Percentiles rank a stretch among this genome's conserved stretches.
phyloP scores from a whole-genome alignment of 1,140 invertebrate species.

The Ceratina australensis region DNA sequence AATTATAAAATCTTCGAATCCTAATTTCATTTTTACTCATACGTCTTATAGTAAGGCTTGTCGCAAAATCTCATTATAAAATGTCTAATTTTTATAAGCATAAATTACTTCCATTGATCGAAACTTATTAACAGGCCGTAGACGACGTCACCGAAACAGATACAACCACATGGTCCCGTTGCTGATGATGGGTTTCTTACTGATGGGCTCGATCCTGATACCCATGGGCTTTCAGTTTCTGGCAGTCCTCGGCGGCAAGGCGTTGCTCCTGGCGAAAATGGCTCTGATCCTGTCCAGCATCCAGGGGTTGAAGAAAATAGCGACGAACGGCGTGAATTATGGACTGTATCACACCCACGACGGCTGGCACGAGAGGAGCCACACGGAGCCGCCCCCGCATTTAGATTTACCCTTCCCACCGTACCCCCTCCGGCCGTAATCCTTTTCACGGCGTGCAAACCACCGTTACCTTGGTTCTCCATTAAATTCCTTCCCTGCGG shows the following conservation, averaged over 20 bases:
- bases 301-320: conserved; percentile 85
- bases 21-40: no score
- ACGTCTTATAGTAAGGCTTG: no score
- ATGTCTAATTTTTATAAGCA: no score
- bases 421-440: not conserved
- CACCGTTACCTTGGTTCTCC: no score
- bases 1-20: no score
- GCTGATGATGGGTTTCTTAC: conserved; percentile 86
- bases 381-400: conserved; percentile 35
- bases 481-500: not conserved
- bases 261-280: conserved; percentile 87
- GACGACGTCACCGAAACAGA: conserved; percentile 79
- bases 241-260: conserved; percentile 88
- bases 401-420: conserved; percentile 16
- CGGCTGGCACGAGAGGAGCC: conserved; percentile 74
- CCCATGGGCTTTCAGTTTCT: conserved; percentile 90
- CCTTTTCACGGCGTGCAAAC: not conserved
- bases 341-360: conserved; percentile 74
- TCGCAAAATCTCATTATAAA: no score
- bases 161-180: conserved; percentile 83
- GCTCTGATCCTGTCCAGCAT: conserved; percentile 88
- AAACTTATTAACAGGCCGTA: conserved; percentile 73
- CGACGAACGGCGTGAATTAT: conserved; percentile 76
- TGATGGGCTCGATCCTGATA: conserved; percentile 85
- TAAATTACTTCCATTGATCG: no score